Evolutionary conservation across 2,888 invertebrate species (phyloP).

Genomic region (Acanthosoma haemorrhoidale): DNA sequence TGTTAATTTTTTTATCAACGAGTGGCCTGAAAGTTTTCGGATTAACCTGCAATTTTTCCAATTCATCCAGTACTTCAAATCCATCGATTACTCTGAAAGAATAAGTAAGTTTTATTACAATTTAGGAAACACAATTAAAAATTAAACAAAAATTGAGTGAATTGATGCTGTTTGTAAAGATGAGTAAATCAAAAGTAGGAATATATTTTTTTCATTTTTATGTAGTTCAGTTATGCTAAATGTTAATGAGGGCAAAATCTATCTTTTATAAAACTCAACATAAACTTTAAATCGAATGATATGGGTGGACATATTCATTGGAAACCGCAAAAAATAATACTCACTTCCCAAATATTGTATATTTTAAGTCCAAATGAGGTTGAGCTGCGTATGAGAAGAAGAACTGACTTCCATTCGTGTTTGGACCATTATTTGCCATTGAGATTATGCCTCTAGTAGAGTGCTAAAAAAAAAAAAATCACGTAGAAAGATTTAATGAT

Average conservation of each 20-base stretch:
- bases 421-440: conserved; percentile 98
- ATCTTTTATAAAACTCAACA: background rate
- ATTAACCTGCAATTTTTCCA: conserved; percentile 92
- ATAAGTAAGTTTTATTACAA: too few species aligned
- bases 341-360: conserved; percentile 94
- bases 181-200: too few species aligned
- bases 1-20: conserved; percentile 78
- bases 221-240: too few species aligned
- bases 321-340: conserved; percentile 41
- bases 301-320: background rate
- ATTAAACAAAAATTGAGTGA: too few species aligned
- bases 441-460: conserved; percentile 82
- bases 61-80: conserved; percentile 87
- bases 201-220: too few species aligned
- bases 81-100: conserved; percentile 90
- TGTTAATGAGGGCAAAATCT: too few species aligned
- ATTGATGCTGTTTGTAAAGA: too few species aligned
- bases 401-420: conserved; percentile 96
- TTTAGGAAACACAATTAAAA: too few species aligned
- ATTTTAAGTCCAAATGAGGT: conserved; percentile 92
- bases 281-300: background rate
- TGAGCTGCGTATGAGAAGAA: conserved; percentile 93
- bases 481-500: too few species aligned
- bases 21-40: conserved; percentile 87
- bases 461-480: conserved; percentile 62